phyloP scores from a whole-genome alignment of 2,113 vertebrate genomes.

The Indicator indicator region DNA sequence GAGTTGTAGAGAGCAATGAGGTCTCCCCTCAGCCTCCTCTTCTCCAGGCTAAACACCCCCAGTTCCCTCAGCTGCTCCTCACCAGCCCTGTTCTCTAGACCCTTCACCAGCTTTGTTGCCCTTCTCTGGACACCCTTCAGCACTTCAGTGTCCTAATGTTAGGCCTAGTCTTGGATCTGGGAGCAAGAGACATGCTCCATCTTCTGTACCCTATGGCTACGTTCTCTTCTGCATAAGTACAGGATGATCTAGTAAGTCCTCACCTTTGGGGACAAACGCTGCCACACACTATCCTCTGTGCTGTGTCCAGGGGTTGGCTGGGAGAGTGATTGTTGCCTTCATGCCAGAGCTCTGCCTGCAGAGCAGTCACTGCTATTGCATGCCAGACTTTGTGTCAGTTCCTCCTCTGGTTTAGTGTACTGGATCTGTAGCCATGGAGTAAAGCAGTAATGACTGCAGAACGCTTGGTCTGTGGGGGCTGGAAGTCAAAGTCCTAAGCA shows the following conservation, averaged over 20 bases:
- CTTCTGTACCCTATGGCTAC: neutral
- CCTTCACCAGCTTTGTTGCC: no score
- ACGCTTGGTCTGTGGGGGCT: slow-evolving; percentile 1
- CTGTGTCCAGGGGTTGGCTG: neutral
- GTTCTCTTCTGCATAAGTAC: neutral
- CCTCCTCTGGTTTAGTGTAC: fast-evolving
- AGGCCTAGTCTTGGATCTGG: neutral
- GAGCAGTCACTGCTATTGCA: neutral
- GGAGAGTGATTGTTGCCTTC: neutral
- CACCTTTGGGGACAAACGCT: neutral
- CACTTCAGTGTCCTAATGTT: neutral
- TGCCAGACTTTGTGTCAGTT: neutral
- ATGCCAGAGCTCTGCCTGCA: neutral
- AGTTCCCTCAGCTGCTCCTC: no score
- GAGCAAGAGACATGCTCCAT: neutral
- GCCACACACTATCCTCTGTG: neutral
- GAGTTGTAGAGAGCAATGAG: no score
- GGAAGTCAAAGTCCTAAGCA: neutral
- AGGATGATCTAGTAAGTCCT: neutral
- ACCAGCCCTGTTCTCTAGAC: no score
- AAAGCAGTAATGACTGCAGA: slow-evolving; percentile 20
- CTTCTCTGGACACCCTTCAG: no score
- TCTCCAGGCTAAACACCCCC: no score
- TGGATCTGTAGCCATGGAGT: neutral
- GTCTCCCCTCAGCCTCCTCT: no score